phyloP scores from a whole-genome alignment of 2,113 vertebrate species.

The Ibidorhyncha struthersii region DNA sequence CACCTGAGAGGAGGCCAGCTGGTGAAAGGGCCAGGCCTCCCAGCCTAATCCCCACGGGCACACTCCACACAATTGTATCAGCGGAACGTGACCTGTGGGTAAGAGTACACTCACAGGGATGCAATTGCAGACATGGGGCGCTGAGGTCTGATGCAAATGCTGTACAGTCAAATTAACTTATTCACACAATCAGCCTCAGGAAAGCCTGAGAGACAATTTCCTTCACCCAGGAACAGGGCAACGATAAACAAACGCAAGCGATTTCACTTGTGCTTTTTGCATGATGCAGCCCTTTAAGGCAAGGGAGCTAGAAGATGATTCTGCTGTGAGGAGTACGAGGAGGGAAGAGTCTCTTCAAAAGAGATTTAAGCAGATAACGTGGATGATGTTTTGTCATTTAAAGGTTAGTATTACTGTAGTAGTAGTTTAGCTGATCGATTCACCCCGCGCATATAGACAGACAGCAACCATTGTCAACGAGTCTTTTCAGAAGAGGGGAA shows the following conservation, averaged over 20 bases:
- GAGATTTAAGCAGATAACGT: neutral
- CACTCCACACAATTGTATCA: fast-evolving
- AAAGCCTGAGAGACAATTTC: neutral
- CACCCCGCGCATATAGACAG: neutral
- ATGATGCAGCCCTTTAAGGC: neutral
- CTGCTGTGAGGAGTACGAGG: neutral
- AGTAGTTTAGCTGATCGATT: neutral
- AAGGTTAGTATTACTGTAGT: neutral
- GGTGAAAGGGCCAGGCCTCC: neutral
- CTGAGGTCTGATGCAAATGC: neutral
- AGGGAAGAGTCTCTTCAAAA: neutral
- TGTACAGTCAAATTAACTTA: neutral
- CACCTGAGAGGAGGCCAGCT: neutral
- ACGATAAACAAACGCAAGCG: fast-evolving
- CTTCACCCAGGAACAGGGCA: neutral
- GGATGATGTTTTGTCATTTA: neutral
- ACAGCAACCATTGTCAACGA: neutral
- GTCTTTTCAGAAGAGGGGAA: neutral
- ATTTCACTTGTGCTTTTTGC: neutral
- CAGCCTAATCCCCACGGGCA: neutral
- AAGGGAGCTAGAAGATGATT: neutral
- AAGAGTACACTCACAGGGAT: neutral
- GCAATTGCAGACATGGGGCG: neutral
- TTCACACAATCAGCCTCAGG: neutral
- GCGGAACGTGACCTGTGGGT: fast-evolving